phyloP scores from a whole-genome alignment of 2,797 vertebrate species.

The Anguilla obscura region DNA sequence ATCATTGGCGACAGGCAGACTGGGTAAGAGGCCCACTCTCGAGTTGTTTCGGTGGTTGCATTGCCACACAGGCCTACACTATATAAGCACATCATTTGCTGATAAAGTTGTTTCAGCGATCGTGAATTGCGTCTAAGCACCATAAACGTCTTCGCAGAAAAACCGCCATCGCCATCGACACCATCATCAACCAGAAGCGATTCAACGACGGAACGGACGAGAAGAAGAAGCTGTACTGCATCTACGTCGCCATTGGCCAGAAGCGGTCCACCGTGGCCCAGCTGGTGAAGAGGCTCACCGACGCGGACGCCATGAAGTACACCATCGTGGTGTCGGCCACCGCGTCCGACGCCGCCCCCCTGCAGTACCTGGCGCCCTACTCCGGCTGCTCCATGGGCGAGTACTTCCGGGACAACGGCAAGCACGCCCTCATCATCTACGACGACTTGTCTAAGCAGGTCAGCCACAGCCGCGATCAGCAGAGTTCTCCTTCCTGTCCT shows the following conservation, averaged over 20 bases:
- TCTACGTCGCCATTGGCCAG: constrained; percentile 97
- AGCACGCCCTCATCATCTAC: constrained; percentile 96
- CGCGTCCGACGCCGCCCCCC: constrained; percentile 92
- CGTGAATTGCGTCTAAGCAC: not conserved
- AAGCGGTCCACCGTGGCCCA: constrained; percentile 98
- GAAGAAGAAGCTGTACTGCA: constrained; percentile 98
- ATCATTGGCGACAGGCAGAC: constrained; percentile 98
- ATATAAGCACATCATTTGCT: not conserved
- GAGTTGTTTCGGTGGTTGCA: not conserved
- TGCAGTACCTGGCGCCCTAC: constrained; percentile 97
- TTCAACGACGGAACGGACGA: constrained; percentile 96
- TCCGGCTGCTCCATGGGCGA: constrained; percentile 99
- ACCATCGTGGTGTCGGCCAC: constrained; percentile 98
- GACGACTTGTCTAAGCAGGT: constrained; percentile 99
- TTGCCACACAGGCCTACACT: not conserved
- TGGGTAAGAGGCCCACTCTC: constrained; percentile 73
- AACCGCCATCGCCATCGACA: constrained; percentile 98
- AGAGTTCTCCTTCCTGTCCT: too few species aligned
- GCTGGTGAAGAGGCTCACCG: constrained; percentile 94
- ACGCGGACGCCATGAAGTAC: constrained; percentile 97
- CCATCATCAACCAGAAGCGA: constrained; percentile 98
- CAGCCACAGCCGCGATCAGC: constrained; percentile 30
- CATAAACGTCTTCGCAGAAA: constrained; percentile 71
- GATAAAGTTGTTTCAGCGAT: not conserved
- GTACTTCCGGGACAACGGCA: constrained; percentile 96